Base-by-base conservation (phyloP, 37 sponge, comb jelly and placozoan genomes). In the Beroe forskalii region DNA sequence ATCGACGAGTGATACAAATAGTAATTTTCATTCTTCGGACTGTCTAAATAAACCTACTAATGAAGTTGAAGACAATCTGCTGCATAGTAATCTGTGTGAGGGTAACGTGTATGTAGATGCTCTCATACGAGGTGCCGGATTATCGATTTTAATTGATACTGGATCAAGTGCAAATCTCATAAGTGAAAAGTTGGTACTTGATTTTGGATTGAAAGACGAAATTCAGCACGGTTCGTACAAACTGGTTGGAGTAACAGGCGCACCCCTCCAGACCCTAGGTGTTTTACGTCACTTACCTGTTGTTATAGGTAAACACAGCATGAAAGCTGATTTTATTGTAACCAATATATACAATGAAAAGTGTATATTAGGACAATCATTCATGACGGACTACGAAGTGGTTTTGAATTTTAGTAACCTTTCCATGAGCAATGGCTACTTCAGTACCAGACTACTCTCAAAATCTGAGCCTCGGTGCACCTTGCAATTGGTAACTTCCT, bases 241-340 rank as follows among this genome's bases (percentile, higher is more conserved):
- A 41, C 48, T 80, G 28, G 55, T 80, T 23, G 86, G 86, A 23
- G 86, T 80, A 40, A 44, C 86, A 4, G 86, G 86, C 3, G 86
- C 55, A 4, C 86, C 86, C 2, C n/a, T 80, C 6, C 86, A 41
- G 42, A 44, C 55, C 0, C 28, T 44, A 48, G 86, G 86, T 12
- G 30, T 80, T 4, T 43, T 80, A 41, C 0, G 22, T 4, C 40
- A 44, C 3, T 0, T 44, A 8, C 3, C 86, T 4, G 39, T 72
- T 20, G 27, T 23, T 24, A 43, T 42, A 4, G 27, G 27, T 80
- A 31, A 8, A 8, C 20, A 22, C 3, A 24, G 9, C 12, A 6
- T 80, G 2, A 20, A 17, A 8, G 37, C 28, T 43, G 86, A 80
- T 80, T 80, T 80, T 43, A 27, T 80, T 6, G 86, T 80, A 1